Base-by-base conservation (phyloP, 2,888 invertebrate species). In the Trichopoda pennipes region DNA sequence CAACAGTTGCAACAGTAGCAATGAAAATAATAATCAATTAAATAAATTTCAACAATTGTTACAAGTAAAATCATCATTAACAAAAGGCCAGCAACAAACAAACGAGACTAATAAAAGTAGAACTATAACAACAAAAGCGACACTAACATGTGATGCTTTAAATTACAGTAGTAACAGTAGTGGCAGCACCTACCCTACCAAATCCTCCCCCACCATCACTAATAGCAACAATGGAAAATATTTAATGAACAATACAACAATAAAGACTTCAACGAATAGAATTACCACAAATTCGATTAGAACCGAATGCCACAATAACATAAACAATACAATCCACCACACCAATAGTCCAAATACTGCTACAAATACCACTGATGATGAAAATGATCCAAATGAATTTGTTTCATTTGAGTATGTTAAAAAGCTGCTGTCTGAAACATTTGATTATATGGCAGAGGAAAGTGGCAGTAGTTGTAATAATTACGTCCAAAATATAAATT, bases 381-480 rank as follows among this genome's bases (percentile, higher is more conserved):
- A 79, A 85, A 56, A 32, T 47, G 68, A 70, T 75, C 14, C 81
- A 85, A 85, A 87, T 75, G 91, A 91, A 84, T 91, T 88, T 84
- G 91, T 91, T 69, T 91, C 91, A 74, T 91, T 91, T 84, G 91
- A 91, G 82, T 91, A 90, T 85, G 91, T 91, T 85, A 91, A 90
- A 85, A 91, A 90, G 85, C 87, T 91, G 85, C 86, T 91, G 23
- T 87, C 89, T 58, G 90, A 91, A 85, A 87, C 88, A 64, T 89
- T 88, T 80, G 90, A 89, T 47, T 85, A 86, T 69, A 85, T 86
- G 84, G 85, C 83, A 60, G 78, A 82, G 60, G 83, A 66, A 16
- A 60, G 63, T 44, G 63, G 32, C 21, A 73, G 66, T 42, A 68
- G 73, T 32, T 66, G 51, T 61, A 61, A 47, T 53, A 73, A 68